Evolutionary conservation across 2,797 vertebrate genomes (phyloP), one percentile per base, ranked within the genome.

Genomic region (Enteromius paludinosus): DNA sequence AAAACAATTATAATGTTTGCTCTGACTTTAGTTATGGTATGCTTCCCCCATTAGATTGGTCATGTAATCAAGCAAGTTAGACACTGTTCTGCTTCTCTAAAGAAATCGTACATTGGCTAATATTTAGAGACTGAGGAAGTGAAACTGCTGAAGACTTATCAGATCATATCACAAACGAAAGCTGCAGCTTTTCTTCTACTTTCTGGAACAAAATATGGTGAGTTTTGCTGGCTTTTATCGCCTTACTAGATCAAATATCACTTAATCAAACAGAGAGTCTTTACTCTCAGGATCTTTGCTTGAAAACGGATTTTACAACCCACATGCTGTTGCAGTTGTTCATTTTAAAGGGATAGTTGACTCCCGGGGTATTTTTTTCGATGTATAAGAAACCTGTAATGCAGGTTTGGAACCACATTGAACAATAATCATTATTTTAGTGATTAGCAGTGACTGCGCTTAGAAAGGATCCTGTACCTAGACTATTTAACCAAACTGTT

Each of bases 81-180:
- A 69, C n/a, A 9, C 54, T 49, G 41, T 62, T 76, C 38, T 72
- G 38, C 54, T 80, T 80, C 14, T 62, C 52, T 80, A 72, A 79
- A 33, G 23, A 9, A 25, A 71, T 71, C 43, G 3, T 3, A 25
- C 59, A 49, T 30, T 73, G 41, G 23, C 18, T 62, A 11, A 59
- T 70, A 62, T 74, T 54, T 65, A 52, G 28, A 41, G 71, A 74
- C 33, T 1, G 33, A 82, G 80, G 80, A 75, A 82, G 70, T 73
- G 70, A 75, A 66, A 82, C 33, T 9, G 59, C 33, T n/a, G 12
- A 10, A 47, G 41, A 52, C 28, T 4, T 3, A 35, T 70, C 41
- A 62, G 52, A 70, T 69, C 52, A 77, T 62, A 47, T 78, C 74
- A 64, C 15, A 54, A 65, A 83, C 10, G 43, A 72, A 64, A 52